Evolutionary conservation across 2,888 invertebrate species (phyloP).

Genomic region (Bugulina stolonifera): DNA sequence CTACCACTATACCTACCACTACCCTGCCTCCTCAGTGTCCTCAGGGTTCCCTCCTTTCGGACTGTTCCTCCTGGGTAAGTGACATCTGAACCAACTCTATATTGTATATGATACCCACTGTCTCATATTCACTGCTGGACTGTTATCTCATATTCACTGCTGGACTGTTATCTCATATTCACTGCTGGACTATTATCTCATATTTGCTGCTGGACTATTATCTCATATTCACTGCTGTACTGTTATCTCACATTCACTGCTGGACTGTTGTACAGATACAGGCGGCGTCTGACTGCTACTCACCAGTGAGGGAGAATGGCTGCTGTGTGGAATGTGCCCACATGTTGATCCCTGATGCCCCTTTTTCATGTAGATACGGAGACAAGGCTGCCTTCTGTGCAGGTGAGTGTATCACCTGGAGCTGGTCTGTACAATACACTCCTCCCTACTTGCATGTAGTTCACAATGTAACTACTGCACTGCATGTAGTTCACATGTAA

Average conservation of each 20-base stretch:
- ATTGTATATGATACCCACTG: too few species aligned
- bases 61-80: not conserved
- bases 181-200: too few species aligned
- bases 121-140: too few species aligned
- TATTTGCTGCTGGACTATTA: too few species aligned
- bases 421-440: too few species aligned
- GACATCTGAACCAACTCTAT: not conserved
- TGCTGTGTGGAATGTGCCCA: constrained; percentile 3
- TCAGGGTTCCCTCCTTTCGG: not conserved
- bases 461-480: too few species aligned
- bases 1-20: constrained; percentile 7
- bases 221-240: too few species aligned
- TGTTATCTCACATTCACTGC: not conserved
- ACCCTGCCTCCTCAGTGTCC: constrained; percentile 20
- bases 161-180: too few species aligned
- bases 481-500: too few species aligned
- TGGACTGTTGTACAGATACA: not conserved
- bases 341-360: not conserved
- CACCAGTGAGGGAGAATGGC: constrained; percentile 1
- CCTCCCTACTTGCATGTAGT: too few species aligned
- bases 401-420: not conserved
- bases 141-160: too few species aligned
- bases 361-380: not conserved
- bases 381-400: constrained; percentile 8
- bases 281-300: not conserved